A percentile compares a stretch with the other conserved stretches of the same genome.
These are phyloP conservation scores for Agonopterix alstromeriana DNA, from an alignment of 2,888 invertebrate species.

Conservation along the genomic window DNA sequence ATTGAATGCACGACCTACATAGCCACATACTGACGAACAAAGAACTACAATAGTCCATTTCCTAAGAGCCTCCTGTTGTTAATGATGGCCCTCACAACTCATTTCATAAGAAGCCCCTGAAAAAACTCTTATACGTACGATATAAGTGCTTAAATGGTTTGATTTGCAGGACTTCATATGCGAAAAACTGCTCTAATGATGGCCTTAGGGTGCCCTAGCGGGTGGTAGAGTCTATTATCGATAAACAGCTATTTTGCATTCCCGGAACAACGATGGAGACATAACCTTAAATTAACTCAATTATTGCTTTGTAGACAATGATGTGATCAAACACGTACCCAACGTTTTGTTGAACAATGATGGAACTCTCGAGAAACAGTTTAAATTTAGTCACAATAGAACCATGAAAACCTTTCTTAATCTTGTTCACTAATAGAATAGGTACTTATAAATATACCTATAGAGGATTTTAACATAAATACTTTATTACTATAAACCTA, in stretches of 20 bases:
- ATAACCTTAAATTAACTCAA: constrained; percentile 1
- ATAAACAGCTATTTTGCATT: constrained; percentile 1
- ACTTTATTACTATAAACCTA: too few relatives aligned
- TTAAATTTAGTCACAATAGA: too few relatives aligned
- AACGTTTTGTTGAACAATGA: neutral
- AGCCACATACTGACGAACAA: constrained; percentile 38
- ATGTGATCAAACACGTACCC: neutral
- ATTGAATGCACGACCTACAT: constrained; percentile 37
- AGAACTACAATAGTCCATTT: constrained; percentile 45
- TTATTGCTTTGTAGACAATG: neutral
- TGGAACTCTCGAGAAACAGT: neutral
- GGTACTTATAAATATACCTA: too few relatives aligned
- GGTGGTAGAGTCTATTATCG: constrained; percentile 6
- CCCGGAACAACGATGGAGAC: constrained; percentile 1
- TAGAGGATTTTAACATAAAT: too few relatives aligned
- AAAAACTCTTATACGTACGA: too few relatives aligned
- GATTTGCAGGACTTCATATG: too few relatives aligned
- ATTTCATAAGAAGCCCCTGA: too few relatives aligned
- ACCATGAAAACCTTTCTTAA: too few relatives aligned
- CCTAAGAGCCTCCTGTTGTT: constrained; percentile 39
- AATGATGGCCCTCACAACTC: constrained; percentile 17
- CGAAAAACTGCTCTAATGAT: too few relatives aligned
- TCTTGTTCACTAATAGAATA: too few relatives aligned
- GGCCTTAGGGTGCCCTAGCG: constrained; percentile 4
- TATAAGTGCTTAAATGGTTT: too few relatives aligned